Evolutionary conservation across 2,113 vertebrate genomes (phyloP).

Genomic region (Rallus limicola): DNA sequence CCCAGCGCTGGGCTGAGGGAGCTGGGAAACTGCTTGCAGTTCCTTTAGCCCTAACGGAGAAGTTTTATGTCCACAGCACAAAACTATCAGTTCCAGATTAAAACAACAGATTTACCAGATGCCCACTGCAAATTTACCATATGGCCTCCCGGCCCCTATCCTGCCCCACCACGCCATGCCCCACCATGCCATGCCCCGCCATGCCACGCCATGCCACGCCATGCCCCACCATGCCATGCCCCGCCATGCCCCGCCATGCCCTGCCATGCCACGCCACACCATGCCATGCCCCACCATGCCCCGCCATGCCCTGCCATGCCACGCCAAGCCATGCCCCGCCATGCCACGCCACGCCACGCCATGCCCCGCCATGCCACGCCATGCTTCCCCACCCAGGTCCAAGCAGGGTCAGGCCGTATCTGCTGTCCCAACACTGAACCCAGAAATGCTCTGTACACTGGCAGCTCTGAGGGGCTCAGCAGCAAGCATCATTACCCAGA

Average conservation of each 20-base stretch:
- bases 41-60: not conserved
- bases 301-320: too few relatives aligned
- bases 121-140: not conserved
- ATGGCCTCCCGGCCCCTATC: not conserved
- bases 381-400: not conserved
- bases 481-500: not conserved
- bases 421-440: not conserved
- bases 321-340: not conserved
- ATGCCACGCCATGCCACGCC: not conserved
- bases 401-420: not conserved
- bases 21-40: not conserved
- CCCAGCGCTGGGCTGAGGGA: not conserved
- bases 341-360: not conserved
- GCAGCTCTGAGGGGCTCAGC: not conserved
- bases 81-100: not conserved
- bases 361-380: not conserved
- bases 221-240: not conserved
- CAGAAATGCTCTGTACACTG: not conserved
- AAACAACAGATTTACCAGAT: not conserved
- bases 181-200: not conserved
- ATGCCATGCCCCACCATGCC: not conserved
- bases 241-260: not conserved
- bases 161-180: not conserved
- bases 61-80: not conserved
- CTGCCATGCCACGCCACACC: not conserved